These are phyloP conservation scores for Myotis pilosus DNA, from an alignment of 2,797 vertebrate genomes.

Conservation along the genomic window DNA sequence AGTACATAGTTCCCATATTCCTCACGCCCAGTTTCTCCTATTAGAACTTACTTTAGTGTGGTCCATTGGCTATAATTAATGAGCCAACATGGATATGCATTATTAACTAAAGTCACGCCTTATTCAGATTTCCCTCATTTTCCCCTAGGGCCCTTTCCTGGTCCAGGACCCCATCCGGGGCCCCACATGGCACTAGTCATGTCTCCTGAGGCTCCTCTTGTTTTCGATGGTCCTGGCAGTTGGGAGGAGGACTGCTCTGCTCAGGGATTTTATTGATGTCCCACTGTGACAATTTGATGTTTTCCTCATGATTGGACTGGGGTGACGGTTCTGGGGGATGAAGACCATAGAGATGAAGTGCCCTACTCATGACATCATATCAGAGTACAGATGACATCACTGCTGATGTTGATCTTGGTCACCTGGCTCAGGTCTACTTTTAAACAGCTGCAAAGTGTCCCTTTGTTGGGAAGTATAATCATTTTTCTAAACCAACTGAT, in stretches of 20 bases:
- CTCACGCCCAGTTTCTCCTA: neutral
- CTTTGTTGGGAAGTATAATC: neutral
- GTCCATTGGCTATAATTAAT: rapidly evolving
- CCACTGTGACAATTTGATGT: neutral
- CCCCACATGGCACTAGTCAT: rapidly evolving
- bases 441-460: neutral
- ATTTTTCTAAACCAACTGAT: neutral
- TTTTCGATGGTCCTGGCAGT: no score
- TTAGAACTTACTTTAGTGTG: rapidly evolving
- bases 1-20: neutral
- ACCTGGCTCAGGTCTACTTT: neutral
- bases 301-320: neutral
- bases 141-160: neutral
- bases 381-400: neutral
- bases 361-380: neutral
- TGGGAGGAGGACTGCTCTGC: neutral
- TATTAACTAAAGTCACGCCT: neutral
- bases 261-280: rapidly evolving
- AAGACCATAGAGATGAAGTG: neutral
- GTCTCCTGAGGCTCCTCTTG: neutral
- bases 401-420: neutral
- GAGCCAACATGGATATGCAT: rapidly evolving
- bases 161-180: neutral
- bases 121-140: no score
- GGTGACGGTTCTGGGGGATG: neutral